Conservation (phyloP, 2,113 vertebrate genomes). For the Sus scrofa region DNA sequence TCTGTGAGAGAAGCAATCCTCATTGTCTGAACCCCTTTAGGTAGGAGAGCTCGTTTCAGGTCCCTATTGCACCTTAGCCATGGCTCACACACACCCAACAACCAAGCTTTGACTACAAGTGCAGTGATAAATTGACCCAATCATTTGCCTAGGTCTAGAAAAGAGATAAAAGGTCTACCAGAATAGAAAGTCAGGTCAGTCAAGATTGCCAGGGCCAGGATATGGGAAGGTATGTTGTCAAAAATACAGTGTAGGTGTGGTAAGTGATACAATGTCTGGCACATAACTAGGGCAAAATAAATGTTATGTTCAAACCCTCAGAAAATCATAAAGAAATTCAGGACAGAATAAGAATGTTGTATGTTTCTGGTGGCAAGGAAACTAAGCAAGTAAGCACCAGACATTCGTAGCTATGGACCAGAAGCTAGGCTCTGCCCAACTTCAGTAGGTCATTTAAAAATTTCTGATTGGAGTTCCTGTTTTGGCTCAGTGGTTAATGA, state of each 20-base stretch:
- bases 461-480: no score
- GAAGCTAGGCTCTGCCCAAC: neutral
- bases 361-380: neutral
- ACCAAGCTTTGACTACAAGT: neutral
- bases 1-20: neutral
- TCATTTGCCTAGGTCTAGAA: neutral
- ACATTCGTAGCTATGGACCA: neutral
- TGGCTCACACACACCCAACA: neutral
- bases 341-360: neutral
- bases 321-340: neutral
- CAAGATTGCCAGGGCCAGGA: neutral
- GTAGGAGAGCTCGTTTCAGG: neutral
- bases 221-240: no score
- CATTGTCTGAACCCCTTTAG: neutral
- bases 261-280: neutral
- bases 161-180: neutral
- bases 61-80: neutral
- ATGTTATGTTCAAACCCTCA: neutral
- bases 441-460: neutral
- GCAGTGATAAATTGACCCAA: neutral
- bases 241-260: neutral
- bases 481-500: no score
- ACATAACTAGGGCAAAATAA: neutral
- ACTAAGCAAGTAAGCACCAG: neutral
- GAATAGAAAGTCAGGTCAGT: neutral